Evolutionary conservation across 2,113 vertebrate genomes (phyloP), one percentile per base, ranked within the genome.

Genomic region (Poecile atricapillus): DNA sequence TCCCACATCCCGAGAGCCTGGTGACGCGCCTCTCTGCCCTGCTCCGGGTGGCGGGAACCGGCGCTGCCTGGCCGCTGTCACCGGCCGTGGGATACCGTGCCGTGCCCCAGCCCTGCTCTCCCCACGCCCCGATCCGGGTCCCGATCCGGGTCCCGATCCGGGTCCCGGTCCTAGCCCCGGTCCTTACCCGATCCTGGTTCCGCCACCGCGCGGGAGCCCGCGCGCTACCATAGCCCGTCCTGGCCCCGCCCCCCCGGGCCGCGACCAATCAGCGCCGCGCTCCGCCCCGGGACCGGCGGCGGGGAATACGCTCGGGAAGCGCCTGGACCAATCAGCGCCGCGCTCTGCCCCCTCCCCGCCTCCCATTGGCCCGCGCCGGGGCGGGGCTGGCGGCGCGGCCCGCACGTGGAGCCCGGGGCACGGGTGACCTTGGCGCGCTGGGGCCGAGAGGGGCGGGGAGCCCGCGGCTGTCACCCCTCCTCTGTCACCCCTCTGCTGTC

Each of bases 371-470:
- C 47, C 7, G 5, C 4, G 24, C 49, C 4, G 91, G 33, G 89
- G 94, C n/a, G 76, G 73, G 86, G 74, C 10, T 6, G 76, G 49
- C 21, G 35, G n/a, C 21, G 27, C 37, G 46, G 23, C 3, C 15
- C 6, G 83, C 87, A 84, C 76, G 83, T 52, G 83, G 59, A 37
- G 53, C 47, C 7, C 9, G 46, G 33, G 7, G 33, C 43, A n/a
- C 31, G 25, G 41, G 68, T 93, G 87, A 83, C 92, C 90, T 91
- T 89, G 92, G 71, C 30, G n/a, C n/a, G n/a, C n/a, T n/a, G 13
- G 27, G 28, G 55, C 31, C 11, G 44, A 31, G 25, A 11, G 35
- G 28, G 55, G 35, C 2, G 16, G 71, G 17, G 20, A 15, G 1
- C 8, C 5, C 27, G 30, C 13, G 17, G 50, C 10, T 12, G 43